Evolutionary conservation across 2,797 vertebrate genomes (phyloP), one percentile per base, ranked within the genome.

Genomic region (Oceanodroma leucorhoa): DNA sequence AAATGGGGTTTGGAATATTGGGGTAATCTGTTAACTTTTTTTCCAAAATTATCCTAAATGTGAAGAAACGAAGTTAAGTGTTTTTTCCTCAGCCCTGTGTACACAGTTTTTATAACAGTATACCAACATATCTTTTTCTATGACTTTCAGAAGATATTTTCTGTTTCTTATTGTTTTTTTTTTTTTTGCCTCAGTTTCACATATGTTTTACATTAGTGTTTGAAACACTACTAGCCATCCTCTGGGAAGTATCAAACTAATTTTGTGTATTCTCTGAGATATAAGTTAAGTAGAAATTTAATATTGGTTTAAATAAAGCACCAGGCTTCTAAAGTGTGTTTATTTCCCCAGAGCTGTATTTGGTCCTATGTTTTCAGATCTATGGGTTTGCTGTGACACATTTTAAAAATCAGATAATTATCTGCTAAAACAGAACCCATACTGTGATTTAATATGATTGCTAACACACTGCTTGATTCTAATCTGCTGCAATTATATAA

Each of bases 401-500:
- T 91, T 92, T 94, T 86, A n/a, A 92, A 90, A 91, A 94, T 70
- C 26, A 60, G 70, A 82, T 90, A 89, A 95, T 41, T 24, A 91
- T 81, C 76, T 87, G 89, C 29, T 84, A 81, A 94, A 95, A 91
- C 7, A 11, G 69, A 94, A 48, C 23, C n/a, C 58, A 32, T 20
- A 69, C 46, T 82, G 67, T 89, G 84, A 95, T 92, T 96, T 96
- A 92, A 94, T 88, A 41, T 48, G 62, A 62, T 79, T 72, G 73
- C 34, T 90, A 88, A 62, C 58, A 65, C 34, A 55, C 38, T 91
- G 65, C 78, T 80, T 94, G 54, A 88, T 96, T 92, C 43, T 87
- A 94, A 97, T 93, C 69, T 94, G 50, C 62, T 93, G 77, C 62
- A 95, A 93, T 95, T 96, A 94, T 93, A 30, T 81, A 86, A 48